These are phyloP conservation scores for Athene noctua DNA, from an alignment of 2,113 vertebrate genomes.

Conservation along the genomic window DNA sequence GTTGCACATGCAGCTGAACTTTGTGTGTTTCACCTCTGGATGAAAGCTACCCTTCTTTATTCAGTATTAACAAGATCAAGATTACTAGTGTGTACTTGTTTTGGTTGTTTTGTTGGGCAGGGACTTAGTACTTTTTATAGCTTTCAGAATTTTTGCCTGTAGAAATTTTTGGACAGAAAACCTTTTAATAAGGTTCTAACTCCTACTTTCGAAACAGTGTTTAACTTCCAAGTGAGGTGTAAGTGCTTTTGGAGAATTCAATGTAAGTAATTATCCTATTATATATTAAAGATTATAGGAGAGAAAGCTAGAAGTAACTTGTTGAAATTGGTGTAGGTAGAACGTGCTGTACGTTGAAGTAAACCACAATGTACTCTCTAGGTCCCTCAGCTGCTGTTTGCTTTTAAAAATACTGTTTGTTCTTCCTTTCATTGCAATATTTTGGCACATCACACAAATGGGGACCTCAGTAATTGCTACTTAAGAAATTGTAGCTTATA, in stretches of 20 bases:
- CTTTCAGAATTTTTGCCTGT: neutral
- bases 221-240: neutral
- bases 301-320: neutral
- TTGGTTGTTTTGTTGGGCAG: neutral
- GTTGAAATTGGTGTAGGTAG: neutral
- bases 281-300: neutral
- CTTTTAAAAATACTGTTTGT: neutral
- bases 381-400: neutral
- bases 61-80: neutral
- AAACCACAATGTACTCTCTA: neutral
- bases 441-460: neutral
- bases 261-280: neutral
- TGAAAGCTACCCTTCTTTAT: neutral
- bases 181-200: neutral
- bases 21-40: neutral
- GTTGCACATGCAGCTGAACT: neutral
- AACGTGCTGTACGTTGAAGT: neutral
- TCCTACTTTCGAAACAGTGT: neutral
- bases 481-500: neutral
- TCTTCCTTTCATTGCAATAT: neutral
- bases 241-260: neutral
- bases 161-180: neutral
- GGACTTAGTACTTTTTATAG: neutral
- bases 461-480: neutral
- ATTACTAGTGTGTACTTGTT: neutral